Conservation (phyloP, 1,140 invertebrate species). For the Magallana gigas region DNA sequence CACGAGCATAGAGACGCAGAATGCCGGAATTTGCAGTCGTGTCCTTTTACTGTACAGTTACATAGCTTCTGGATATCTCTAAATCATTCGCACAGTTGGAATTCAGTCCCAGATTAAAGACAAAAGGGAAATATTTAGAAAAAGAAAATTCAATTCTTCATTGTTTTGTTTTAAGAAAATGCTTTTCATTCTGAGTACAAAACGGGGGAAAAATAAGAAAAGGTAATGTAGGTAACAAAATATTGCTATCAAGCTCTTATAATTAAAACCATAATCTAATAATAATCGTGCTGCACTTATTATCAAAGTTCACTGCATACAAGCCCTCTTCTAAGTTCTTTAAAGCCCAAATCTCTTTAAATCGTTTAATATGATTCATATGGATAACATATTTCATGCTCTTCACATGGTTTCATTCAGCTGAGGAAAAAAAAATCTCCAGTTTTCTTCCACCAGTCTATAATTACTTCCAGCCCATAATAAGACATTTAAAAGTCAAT, state of each 20-base stretch:
- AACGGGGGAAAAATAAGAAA: not conserved
- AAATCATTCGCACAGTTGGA: not conserved
- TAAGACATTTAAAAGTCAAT: slow-evolving; percentile 32
- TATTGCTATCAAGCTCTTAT: not conserved
- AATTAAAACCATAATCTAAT: not conserved
- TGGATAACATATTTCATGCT: slow-evolving; percentile 24
- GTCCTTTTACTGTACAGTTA: not conserved
- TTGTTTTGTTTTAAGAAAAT: not conserved
- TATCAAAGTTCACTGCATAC: slow-evolving; percentile 20
- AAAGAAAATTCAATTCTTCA: not conserved
- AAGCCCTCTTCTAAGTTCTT: not conserved
- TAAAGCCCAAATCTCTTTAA: slow-evolving; percentile 22
- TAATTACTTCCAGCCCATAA: slow-evolving; percentile 25
- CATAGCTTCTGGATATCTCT: not conserved
- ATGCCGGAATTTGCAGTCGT: not conserved
- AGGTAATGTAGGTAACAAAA: not conserved
- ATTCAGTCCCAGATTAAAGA: not conserved
- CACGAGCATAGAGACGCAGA: not conserved
- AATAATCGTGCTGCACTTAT: slow-evolving; percentile 23
- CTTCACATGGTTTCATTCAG: slow-evolving; percentile 24
- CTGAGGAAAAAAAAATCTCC: not conserved
- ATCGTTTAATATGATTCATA: slow-evolving; percentile 25
- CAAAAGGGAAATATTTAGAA: too few species aligned
- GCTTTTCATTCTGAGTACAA: too few species aligned
- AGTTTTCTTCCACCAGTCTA: not conserved